Conservation (phyloP, 2,113 vertebrate species). For the Hirundichthys speculiger region DNA sequence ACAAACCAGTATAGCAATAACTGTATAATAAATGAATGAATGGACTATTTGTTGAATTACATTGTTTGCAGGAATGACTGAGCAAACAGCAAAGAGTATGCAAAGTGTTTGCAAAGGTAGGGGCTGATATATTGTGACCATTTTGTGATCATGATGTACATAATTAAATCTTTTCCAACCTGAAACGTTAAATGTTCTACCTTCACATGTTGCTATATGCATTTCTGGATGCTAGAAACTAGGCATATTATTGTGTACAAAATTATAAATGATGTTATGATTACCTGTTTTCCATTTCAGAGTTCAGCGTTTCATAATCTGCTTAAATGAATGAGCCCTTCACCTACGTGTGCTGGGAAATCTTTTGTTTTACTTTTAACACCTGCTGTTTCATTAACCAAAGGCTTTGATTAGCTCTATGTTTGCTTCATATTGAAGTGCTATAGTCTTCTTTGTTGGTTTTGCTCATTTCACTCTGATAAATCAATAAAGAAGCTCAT, state of each 20-base stretch:
- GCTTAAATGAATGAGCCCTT: background rate
- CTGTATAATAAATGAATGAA: no score
- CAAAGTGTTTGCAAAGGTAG: no score
- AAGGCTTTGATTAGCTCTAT: background rate
- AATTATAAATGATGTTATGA: background rate
- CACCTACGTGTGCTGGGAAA: rapidly evolving
- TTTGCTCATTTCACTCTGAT: background rate
- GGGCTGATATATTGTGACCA: no score
- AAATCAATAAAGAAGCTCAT: background rate
- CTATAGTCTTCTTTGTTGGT: constrained; percentile 18
- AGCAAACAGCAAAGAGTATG: no score
- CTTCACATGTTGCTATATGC: background rate
- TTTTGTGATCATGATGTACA: background rate
- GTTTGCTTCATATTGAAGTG: constrained; percentile 79
- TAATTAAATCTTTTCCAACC: background rate
- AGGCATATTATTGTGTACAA: no score
- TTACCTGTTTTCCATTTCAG: background rate
- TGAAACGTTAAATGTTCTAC: background rate
- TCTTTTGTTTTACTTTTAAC: background rate
- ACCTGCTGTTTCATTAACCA: constrained; percentile 19
- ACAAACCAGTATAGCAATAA: no score
- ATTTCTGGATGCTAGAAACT: background rate
- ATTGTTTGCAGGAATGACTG: no score
- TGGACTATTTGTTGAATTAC: no score
- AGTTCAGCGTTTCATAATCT: background rate